Base-by-base conservation (phyloP, 2,888 invertebrate genomes). In the Lasiommata megera region DNA sequence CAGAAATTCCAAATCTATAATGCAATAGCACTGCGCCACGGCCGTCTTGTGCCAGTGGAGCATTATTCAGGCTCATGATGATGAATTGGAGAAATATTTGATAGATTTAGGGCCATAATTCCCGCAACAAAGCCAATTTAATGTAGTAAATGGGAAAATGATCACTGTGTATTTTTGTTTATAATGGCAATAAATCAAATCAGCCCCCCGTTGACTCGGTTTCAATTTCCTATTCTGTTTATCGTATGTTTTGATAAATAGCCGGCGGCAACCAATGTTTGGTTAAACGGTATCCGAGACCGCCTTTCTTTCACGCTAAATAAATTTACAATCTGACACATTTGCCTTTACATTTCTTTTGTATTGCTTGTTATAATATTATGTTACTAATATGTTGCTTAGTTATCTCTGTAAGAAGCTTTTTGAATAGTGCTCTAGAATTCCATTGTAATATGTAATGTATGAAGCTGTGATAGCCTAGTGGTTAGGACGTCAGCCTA, bases 161-260 rank as follows among this genome's bases (percentile, higher is more conserved):
- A 89, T 88, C 85, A 83, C 79, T 80, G 78, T 75, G 79, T 81
- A 85, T 85, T 88, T 52, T 87, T 88, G 86, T 88, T 84, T 88
- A 83, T 85, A 84, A 83, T 82, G 72, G 76, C 79, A 83, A 88
- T 88, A 88, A 88, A 89, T 89, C 87, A 89, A 84, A 80, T 80
- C 69, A 76, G 77, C 23, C 83, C 83, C 80, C 82, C 76, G 77
- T 81, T 83, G 87, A 87, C 82, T 88, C 76, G 76, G 80, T 82
- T 89, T 87, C 89, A 90, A 89, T 90, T 89, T 87, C 85, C 88
- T 82, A 82, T 82, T 79, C 82, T 84, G 85, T 87, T 88, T 89
- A 88, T 87, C 83, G 86, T 81, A 76, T 78, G 78, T 84, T 69
- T 88, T 89, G 88, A 89, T 88, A 88, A 87, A 90, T 88, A 87